Evolutionary conservation across 2,888 invertebrate species (phyloP), one percentile per base, ranked within the genome.

Genomic region (Nymphalis urticae): DNA sequence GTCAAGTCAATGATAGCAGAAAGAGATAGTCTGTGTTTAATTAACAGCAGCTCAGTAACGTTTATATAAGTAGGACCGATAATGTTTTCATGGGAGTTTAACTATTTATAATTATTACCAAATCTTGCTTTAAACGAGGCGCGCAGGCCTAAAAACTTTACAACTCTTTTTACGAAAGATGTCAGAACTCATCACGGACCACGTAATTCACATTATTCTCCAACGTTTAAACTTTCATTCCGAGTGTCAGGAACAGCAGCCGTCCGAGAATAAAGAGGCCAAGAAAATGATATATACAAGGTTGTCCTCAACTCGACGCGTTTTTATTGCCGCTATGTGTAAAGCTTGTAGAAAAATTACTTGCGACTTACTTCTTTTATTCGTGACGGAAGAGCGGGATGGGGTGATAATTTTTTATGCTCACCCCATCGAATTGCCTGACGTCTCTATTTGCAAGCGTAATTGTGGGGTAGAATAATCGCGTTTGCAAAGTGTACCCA

Each of bases 281-380:
- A 58, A 42, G 58, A 42, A 58, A 83, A 82, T 90, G 90, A 89
- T 88, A 87, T 89, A 91, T 87, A 84, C 81, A 81, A 80, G 78
- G 76, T 79, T 78, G 82, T 84, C 81, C 80, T 81, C 81, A 77
- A 79, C 77, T 82, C 79, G 85, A 80, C 83, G 84, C 81, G 83
- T 83, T 88, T 90, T 90, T 90, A 91, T 89, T 88, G 85, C 86
- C 80, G 85, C 85, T 83, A 85, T 89, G 89, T 88, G 88, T 88
- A 87, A 85, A 84, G 85, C 86, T 86, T 86, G 89, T 87, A 86
- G 89, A 90, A 88, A 89, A 89, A 89, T 88, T 89, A 88, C 87
- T 85, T 77, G 77, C 81, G 80, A 84, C 84, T 85, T 81, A 82
- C 79, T 86, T 86, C 83, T 87, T 86, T 85, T 85, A 73, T 75